Conservation (phyloP, 2,888 invertebrate genomes). For the Papilio elwesi region DNA sequence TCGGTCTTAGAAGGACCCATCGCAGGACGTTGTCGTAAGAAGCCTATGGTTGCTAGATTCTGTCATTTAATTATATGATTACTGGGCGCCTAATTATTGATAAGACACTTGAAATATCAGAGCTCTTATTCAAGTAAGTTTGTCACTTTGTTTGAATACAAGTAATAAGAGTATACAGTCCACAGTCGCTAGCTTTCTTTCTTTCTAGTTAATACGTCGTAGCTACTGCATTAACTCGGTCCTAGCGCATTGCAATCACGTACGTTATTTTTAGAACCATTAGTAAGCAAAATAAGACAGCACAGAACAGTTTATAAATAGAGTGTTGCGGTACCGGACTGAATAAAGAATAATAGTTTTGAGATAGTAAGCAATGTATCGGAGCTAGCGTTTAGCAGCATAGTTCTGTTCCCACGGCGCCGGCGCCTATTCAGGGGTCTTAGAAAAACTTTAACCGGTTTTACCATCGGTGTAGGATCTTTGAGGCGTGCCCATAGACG, state of each 20-base stretch:
- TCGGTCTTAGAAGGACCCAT: no score
- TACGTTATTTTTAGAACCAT: constrained; percentile 25
- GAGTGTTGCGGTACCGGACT: constrained; percentile 14
- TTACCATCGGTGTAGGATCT: constrained; percentile 57
- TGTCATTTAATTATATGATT: no score
- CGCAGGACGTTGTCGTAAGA: no score
- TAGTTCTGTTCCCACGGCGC: constrained; percentile 66
- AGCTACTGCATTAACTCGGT: constrained; percentile 19
- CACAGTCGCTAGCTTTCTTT: constrained; percentile 11
- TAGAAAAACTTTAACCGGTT: constrained; percentile 76
- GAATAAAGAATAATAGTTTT: constrained; percentile 57
- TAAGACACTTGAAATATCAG: no score
- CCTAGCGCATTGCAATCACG: constrained; percentile 29
- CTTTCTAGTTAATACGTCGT: constrained; percentile 20
- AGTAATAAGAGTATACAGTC: background rate
- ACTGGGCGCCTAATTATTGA: no score
- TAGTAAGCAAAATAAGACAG: constrained; percentile 18
- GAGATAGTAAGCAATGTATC: constrained; percentile 44
- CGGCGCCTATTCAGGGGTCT: constrained; percentile 54
- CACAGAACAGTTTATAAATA: constrained; percentile 26
- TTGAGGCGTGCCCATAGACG: constrained; percentile 53
- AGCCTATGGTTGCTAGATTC: no score
- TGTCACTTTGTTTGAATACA: background rate
- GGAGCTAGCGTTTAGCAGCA: constrained; percentile 51
- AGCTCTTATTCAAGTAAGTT: background rate